A percentile compares a stretch with the other conserved stretches of the same genome.
phyloP scores from a whole-genome alignment of 1,140 invertebrate species.

The Solenopsis fugax region DNA sequence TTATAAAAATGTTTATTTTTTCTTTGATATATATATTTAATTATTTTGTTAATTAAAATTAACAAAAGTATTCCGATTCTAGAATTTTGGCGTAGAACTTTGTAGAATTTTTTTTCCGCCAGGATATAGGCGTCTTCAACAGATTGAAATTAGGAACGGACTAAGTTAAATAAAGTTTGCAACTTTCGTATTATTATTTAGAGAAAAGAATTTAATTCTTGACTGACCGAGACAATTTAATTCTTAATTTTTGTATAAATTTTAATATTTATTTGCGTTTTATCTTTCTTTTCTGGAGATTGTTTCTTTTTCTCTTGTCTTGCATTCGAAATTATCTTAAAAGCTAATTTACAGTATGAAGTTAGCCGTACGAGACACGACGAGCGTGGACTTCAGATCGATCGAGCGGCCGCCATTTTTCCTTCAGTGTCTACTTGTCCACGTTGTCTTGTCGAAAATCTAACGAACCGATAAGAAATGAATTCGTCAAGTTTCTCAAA shows the following conservation, averaged over 20 bases:
- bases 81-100: too few species aligned
- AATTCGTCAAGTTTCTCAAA: not conserved
- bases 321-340: not conserved
- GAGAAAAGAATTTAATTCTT: not conserved
- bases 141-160: not conserved
- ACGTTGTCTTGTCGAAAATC: not conserved
- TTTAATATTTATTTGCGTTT: not conserved
- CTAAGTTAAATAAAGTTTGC: not conserved
- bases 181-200: not conserved
- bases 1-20: too few species aligned
- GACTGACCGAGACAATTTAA: not conserved
- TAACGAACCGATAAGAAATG: constrained; percentile 15
- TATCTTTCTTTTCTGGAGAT: not conserved
- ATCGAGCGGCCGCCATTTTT: not conserved
- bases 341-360: not conserved
- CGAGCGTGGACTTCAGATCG: not conserved
- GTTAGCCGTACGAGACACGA: not conserved
- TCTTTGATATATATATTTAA: too few species aligned
- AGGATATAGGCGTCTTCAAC: not conserved
- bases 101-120: too few species aligned
- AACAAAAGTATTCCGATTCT: too few species aligned
- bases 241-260: not conserved
- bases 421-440: not conserved
- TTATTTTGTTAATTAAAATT: too few species aligned
- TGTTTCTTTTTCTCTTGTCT: not conserved